A percentile compares a stretch with the other conserved stretches of the same genome.
phyloP scores from a whole-genome alignment of 1,140 invertebrate species.

The Lucilia sericata region DNA sequence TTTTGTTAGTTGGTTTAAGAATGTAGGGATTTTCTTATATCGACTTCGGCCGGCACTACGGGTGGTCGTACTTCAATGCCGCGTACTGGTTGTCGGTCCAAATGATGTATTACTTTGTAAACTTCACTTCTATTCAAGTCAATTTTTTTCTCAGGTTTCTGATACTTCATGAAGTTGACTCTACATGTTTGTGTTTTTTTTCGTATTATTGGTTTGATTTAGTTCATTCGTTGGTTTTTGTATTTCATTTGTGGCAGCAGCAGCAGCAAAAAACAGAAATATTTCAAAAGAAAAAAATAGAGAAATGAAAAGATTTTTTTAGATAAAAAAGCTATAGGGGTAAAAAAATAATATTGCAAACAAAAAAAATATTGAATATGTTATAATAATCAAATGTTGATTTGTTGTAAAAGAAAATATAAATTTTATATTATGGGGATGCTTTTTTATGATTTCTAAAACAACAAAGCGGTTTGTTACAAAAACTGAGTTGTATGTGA shows the following conservation, averaged over 20 bases:
- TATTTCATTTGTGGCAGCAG: neutral
- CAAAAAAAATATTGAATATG: slow-evolving; percentile 15
- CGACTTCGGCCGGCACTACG: slow-evolving; percentile 76
- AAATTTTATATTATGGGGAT: neutral
- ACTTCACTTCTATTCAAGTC: slow-evolving; percentile 80
- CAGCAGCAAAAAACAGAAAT: neutral
- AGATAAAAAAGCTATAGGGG: neutral
- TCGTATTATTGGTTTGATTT: slow-evolving; percentile 3
- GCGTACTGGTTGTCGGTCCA: slow-evolving; percentile 75
- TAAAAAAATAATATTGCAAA: neutral
- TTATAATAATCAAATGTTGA: slow-evolving; percentile 25
- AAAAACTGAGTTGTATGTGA: neutral
- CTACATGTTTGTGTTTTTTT: slow-evolving; percentile 65
- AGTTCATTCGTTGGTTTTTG: neutral
- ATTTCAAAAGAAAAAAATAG: neutral
- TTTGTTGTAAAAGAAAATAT: neutral
- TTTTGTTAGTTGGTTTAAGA: slow-evolving; percentile 42
- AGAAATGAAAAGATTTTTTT: neutral
- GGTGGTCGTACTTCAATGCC: slow-evolving; percentile 75
- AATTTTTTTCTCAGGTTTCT: slow-evolving; percentile 77
- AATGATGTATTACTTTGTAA: slow-evolving; percentile 79
- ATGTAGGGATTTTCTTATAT: slow-evolving; percentile 66
- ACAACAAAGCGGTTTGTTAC: too few relatives aligned
- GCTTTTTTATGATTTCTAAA: neutral
- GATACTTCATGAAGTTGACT: slow-evolving; percentile 84